Base-by-base conservation (phyloP, 2,113 vertebrate genomes). In the Tenebrosternarchus preto region DNA sequence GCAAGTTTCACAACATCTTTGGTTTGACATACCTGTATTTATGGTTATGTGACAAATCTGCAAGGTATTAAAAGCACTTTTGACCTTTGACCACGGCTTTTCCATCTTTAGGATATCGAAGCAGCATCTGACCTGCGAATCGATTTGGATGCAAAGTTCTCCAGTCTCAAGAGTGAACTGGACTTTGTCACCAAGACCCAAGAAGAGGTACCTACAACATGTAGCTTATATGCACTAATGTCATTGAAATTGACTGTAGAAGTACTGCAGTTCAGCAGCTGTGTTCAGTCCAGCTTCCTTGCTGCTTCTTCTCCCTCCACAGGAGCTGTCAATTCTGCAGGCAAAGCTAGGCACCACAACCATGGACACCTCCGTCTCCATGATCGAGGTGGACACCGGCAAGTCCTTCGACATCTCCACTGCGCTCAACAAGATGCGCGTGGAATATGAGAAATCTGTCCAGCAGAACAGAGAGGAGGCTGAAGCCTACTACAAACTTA, bases 391-490 rank as follows among this genome's bases (percentile, higher is more conserved):
- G 69, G 90, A 91, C 81, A 90, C 87, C 0, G 83, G 67, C 11
- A 91, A 86, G 72, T 90, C 90, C 36, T 91, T 91, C 15, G 88
- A 91, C 83, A 86, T 91, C 55, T 84, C 90, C 0, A 3, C 25
- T 4, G 89, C 90, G 1, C 87, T 91, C 57, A 88, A 90, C 66
- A 87, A 87, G 71, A 83, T 91, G 55, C 82, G 90, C 22, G 33
- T 59, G 56, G 88, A 90, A 68, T 88, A 91, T 46, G 88, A 91
- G 63, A 86, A 88, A 61, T 89, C 87, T 24, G 87, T 91, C 1
- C 85, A 84, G 25, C 85, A 89, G 55, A 86, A 91, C 85, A 83
- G 84, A 78, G 88, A 90, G n/a, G 89, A 91, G 79, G 90, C 90
- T 5, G 90, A 92, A 22, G 68, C 83, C 3, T 90, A 90, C 76